Conservation (phyloP, 1,140 invertebrate species). For the Lasioglossum albipes region DNA sequence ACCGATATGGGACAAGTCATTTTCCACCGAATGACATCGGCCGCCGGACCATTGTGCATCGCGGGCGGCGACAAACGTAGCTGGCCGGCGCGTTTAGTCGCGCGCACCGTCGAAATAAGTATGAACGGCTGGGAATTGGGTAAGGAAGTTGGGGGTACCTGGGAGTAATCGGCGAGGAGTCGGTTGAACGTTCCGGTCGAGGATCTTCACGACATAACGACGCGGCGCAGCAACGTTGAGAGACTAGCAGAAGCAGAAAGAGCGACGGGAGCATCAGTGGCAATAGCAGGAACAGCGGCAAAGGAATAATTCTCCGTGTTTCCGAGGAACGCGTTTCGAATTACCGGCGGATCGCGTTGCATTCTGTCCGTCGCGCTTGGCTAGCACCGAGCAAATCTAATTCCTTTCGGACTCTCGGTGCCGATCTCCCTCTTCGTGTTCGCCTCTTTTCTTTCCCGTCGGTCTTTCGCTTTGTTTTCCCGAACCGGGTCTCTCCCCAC, state of each 20-base stretch:
- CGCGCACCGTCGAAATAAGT: neutral
- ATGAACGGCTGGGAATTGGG: neutral
- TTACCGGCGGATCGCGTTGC: slow-evolving; percentile 74
- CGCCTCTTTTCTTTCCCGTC: slow-evolving; percentile 33
- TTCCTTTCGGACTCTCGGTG: slow-evolving; percentile 67
- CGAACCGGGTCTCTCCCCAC: neutral
- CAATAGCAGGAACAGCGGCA: slow-evolving; percentile 58
- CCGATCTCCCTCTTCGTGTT: slow-evolving; percentile 37
- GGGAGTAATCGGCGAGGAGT: neutral
- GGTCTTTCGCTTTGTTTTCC: slow-evolving; percentile 43
- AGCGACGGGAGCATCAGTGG: slow-evolving; percentile 34
- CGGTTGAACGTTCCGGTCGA: slow-evolving; percentile 10
- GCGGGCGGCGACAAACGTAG: too few relatives aligned
- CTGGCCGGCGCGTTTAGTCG: too few relatives aligned
- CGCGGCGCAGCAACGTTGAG: slow-evolving; percentile 16
- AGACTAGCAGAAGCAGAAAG: slow-evolving; percentile 33
- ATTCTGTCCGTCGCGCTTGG: slow-evolving; percentile 76
- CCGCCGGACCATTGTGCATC: too few relatives aligned
- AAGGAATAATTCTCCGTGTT: slow-evolving; percentile 72
- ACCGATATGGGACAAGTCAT: too few relatives aligned
- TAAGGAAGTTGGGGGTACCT: neutral
- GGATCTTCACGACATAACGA: slow-evolving; percentile 13
- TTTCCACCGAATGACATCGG: too few relatives aligned
- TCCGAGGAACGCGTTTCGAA: slow-evolving; percentile 75
- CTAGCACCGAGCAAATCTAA: slow-evolving; percentile 75